Conservation (phyloP, 2,797 vertebrate species). For the Dryobates pubescens region DNA sequence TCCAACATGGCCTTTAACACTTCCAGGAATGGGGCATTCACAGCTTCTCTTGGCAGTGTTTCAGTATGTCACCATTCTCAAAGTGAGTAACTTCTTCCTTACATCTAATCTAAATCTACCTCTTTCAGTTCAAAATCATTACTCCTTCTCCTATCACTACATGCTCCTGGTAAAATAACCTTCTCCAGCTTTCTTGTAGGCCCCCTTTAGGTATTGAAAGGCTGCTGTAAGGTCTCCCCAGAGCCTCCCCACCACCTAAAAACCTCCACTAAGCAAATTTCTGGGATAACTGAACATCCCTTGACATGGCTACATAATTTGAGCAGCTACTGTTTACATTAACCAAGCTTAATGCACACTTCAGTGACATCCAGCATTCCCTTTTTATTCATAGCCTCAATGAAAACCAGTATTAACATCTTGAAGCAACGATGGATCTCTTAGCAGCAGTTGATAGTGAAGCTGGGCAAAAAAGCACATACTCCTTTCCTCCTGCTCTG, state of each 20-base stretch:
- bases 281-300: neutral
- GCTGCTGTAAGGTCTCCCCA: neutral
- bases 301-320: neutral
- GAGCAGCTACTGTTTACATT: neutral
- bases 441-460: neutral
- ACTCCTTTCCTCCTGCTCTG: neutral
- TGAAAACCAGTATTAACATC: neutral
- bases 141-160: too few species aligned
- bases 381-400: neutral
- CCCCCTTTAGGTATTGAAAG: too few species aligned
- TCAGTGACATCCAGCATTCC: neutral
- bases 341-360: neutral
- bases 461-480: neutral
- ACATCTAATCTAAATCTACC: too few species aligned
- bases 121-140: too few species aligned
- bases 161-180: too few species aligned
- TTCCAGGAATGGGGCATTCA: too few species aligned
- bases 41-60: too few species aligned
- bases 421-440: neutral
- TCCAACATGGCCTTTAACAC: too few species aligned
- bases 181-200: too few species aligned
- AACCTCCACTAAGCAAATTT: neutral
- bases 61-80: too few species aligned
- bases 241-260: neutral
- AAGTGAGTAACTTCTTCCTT: too few species aligned